phyloP scores from a whole-genome alignment of 2,888 invertebrate genomes.

The Macrophya annulata region DNA sequence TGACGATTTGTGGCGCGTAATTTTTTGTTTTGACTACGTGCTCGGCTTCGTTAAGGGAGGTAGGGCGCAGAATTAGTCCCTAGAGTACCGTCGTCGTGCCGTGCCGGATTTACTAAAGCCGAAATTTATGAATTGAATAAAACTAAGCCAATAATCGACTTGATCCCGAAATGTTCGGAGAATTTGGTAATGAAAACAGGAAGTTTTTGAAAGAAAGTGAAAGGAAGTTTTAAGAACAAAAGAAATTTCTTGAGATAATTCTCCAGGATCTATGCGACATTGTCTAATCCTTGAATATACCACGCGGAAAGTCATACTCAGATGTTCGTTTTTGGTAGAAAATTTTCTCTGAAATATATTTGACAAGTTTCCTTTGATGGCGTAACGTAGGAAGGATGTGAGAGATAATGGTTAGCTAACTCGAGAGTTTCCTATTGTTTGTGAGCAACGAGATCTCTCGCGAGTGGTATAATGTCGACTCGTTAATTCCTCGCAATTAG shows the following conservation, averaged over 20 bases:
- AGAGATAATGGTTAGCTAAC: slow-evolving; percentile 12
- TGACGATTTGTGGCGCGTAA: slow-evolving; percentile 40
- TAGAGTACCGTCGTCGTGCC: neutral
- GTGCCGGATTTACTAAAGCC: neutral
- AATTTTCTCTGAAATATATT: slow-evolving; percentile 34
- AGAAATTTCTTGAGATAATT: neutral
- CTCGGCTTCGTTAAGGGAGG: slow-evolving; percentile 4
- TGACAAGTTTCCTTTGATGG: slow-evolving; percentile 25
- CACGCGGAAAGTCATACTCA: neutral
- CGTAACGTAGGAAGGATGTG: slow-evolving; percentile 16
- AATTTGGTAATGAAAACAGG: neutral
- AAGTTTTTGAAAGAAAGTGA: neutral
- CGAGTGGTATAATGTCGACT: slow-evolving; percentile 29
- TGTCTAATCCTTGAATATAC: neutral
- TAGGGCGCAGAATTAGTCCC: neutral
- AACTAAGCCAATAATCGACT: neutral
- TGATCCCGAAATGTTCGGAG: neutral
- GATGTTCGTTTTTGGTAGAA: neutral
- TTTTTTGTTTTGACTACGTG: slow-evolving; percentile 39
- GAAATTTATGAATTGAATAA: slow-evolving; percentile 5
- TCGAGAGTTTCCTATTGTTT: slow-evolving; percentile 41
- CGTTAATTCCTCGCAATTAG: slow-evolving; percentile 48
- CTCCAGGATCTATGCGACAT: neutral
- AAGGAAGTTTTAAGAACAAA: neutral
- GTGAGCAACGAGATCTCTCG: slow-evolving; percentile 23